phyloP scores from a whole-genome alignment of 2,113 vertebrate genomes.

The Pica pica region DNA sequence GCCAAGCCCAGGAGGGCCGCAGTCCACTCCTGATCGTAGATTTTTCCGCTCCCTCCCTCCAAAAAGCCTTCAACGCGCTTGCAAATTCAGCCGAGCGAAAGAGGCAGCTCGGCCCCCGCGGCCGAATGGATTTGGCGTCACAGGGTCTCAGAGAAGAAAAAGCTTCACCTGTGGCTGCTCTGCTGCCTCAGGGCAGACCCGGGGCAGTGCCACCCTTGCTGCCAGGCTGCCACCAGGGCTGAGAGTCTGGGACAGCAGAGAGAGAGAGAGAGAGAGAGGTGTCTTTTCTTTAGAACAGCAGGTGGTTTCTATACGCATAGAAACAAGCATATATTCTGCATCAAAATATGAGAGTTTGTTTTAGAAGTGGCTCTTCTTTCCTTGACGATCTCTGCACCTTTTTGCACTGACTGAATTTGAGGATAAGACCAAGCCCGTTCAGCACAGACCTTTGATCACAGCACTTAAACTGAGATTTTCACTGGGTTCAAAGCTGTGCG shows the following conservation, averaged over 20 bases:
- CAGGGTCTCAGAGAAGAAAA: not conserved
- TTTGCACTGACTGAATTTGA: not conserved
- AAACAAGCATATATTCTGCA: not conserved
- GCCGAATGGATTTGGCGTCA: not conserved
- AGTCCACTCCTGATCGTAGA: rapidly evolving
- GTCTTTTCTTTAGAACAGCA: not conserved
- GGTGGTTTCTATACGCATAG: not conserved
- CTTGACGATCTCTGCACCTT: not conserved
- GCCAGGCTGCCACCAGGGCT: not conserved
- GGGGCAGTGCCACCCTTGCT: not conserved
- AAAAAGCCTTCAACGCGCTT: not conserved
- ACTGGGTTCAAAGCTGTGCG: not conserved
- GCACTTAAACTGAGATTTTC: not conserved
- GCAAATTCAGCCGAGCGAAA: not conserved
- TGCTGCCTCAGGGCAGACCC: not conserved
- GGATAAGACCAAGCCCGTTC: rapidly evolving
- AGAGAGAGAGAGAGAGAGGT: no score
- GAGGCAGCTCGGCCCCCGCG: not conserved
- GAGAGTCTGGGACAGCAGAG: not conserved
- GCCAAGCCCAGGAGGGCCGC: not conserved
- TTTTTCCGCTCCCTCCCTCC: not conserved
- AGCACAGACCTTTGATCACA: not conserved
- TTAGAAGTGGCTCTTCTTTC: not conserved
- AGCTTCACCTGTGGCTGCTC: not conserved
- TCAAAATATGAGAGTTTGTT: rapidly evolving